A percentile compares a stretch with the other conserved stretches of the same genome.
phyloP scores from a whole-genome alignment of 2,888 invertebrate species.

The Seira ritae region DNA sequence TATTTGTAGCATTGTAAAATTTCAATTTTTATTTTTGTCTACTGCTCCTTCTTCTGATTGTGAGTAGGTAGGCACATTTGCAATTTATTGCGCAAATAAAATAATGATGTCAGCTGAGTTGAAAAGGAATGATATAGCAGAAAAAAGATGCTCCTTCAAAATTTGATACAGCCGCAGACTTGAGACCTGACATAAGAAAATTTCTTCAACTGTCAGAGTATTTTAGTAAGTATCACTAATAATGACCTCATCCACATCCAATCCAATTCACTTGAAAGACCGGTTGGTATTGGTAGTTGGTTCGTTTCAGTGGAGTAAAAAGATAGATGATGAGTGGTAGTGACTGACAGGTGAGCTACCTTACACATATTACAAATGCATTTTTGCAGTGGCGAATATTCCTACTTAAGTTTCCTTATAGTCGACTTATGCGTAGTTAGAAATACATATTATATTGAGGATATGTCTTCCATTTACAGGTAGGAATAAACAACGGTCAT shows the following conservation, averaged over 20 bases:
- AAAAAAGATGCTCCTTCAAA: conserved; percentile 15
- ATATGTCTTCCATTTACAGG: no score
- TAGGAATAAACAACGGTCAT: no score
- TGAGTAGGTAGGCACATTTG: neutral
- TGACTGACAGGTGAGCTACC: conserved; percentile 4
- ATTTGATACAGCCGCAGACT: neutral
- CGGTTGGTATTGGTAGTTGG: conserved; percentile 48
- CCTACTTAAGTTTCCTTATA: conserved; percentile 17
- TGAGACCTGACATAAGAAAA: conserved; percentile 3
- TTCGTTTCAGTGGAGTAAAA: no score
- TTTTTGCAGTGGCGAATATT: no score
- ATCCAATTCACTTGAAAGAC: no score
- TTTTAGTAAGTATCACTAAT: conserved; percentile 28
- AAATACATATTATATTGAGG: no score
- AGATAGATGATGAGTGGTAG: conserved; percentile 26
- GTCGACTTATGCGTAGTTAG: neutral
- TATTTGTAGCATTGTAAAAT: neutral
- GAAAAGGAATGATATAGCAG: neutral
- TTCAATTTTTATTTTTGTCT: neutral
- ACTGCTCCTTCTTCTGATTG: neutral
- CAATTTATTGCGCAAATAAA: no score
- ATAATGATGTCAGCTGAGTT: neutral
- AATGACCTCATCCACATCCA: conserved; percentile 57
- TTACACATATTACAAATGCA: neutral
- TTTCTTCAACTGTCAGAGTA: conserved; percentile 29